Base-by-base conservation (phyloP, 2,888 invertebrate species). In the Hybos culiciformis region DNA sequence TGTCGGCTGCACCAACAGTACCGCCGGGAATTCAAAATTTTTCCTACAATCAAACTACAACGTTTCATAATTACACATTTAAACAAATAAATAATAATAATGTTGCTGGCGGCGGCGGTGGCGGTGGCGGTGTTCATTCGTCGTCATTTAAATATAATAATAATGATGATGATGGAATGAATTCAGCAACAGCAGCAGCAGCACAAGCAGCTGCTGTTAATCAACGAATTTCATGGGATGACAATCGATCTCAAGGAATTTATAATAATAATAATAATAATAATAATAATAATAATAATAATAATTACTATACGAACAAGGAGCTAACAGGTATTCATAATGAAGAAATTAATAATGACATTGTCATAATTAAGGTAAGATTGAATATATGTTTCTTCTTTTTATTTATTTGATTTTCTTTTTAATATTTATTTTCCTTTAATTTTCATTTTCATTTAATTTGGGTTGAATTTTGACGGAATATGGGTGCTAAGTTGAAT, bases 351-450 rank as follows among this genome's bases (percentile, higher is more conserved):
- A 62, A 60, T 48, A 65, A 66, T 55, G 66, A 66, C 57, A 58
- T 66, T 54, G 66, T 66, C 48, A 56, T 66, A 53, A 66, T 66
- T 46, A 66, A 66, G 66, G 66, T 65, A 55, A 57, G 50, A 42
- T 23, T n/a, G n/a, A n/a, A n/a, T n/a, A n/a, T n/a, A n/a, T n/a
- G n/a, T n/a, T n/a, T n/a, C n/a, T n/a, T n/a, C n/a, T n/a, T n/a
- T n/a, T n/a, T n/a, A n/a, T n/a, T n/a, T n/a, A n/a, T n/a, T n/a
- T n/a, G n/a, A n/a, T n/a, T n/a, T n/a, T n/a, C n/a, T n/a, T n/a
- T n/a, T n/a, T n/a, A n/a, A n/a, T n/a, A n/a, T n/a, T n/a, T n/a
- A n/a, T n/a, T n/a, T n/a, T n/a, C n/a, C n/a, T n/a, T n/a, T n/a
- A n/a, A n/a, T n/a, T n/a, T n/a, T n/a, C n/a, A n/a, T n/a, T n/a